Evolutionary conservation across 2,797 vertebrate species (phyloP).

Genomic region (Melanotaenia nigrans): DNA sequence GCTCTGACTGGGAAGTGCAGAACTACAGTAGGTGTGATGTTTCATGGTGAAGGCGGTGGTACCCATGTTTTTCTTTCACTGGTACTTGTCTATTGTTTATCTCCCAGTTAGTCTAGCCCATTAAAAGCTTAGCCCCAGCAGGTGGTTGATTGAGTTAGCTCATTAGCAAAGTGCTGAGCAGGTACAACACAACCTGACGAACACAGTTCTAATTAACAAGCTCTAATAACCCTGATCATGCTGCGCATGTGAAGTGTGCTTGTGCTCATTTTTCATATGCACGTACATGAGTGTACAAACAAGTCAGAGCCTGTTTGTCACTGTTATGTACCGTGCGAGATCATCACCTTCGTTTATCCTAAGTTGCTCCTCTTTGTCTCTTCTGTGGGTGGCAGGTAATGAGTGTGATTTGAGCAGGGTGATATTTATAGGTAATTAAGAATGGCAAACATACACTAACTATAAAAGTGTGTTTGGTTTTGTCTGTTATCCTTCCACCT

Average conservation of each 20-base stretch:
- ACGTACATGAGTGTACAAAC: constrained; percentile 55
- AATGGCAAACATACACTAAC: not conserved
- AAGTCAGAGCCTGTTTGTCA: constrained; percentile 59
- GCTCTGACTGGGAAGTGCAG: constrained; percentile 9
- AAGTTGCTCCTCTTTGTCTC: constrained; percentile 16
- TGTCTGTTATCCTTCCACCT: not conserved
- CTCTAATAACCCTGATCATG: constrained; percentile 68
- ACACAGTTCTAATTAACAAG: constrained; percentile 79
- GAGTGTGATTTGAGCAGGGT: constrained; percentile 5
- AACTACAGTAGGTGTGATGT: constrained; percentile 6
- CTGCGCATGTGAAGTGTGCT: constrained; percentile 31
- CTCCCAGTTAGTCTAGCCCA: constrained; percentile 49
- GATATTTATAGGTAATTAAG: constrained; percentile 29
- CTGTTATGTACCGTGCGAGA: constrained; percentile 34
- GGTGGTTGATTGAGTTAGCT: constrained; percentile 79
- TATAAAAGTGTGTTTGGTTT: not conserved
- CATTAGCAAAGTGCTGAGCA: constrained; percentile 80
- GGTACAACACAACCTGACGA: constrained; percentile 72
- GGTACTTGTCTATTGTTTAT: constrained; percentile 48
- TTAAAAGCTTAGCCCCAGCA: constrained; percentile 73
- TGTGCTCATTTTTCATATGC: constrained; percentile 28
- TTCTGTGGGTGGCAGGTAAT: constrained; percentile 15
- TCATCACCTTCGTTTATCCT: constrained; percentile 36
- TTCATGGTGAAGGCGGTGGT: not conserved
- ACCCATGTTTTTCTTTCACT: constrained; percentile 41